phyloP scores from a whole-genome alignment of 1,140 invertebrate genomes.

The Macrobrachium nipponense region DNA sequence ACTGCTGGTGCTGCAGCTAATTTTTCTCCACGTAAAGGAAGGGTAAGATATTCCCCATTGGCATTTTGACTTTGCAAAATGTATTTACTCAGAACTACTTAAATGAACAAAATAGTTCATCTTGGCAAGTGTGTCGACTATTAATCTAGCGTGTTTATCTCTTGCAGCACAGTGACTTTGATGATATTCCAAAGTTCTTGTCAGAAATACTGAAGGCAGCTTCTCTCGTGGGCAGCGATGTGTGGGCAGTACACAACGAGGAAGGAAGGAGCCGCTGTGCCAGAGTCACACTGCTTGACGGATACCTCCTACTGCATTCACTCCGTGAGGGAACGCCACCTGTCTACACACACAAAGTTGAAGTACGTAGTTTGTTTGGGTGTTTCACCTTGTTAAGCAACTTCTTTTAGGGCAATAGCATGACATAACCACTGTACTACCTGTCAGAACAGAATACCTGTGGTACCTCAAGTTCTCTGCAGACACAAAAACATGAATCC shows the following conservation, averaged over 20 bases:
- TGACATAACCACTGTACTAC: not conserved
- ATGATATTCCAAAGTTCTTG: not conserved
- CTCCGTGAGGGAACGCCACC: conserved; percentile 40
- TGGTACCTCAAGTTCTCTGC: not conserved
- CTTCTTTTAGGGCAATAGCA: too few species aligned
- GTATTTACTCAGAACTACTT: too few species aligned
- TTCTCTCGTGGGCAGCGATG: conserved; percentile 35
- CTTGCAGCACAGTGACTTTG: not conserved
- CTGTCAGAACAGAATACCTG: too few species aligned
- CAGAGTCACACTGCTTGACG: not conserved
- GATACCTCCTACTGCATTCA: conserved; percentile 11
- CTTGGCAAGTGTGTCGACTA: not conserved
- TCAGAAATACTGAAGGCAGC: conserved; percentile 26
- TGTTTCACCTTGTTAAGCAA: too few species aligned
- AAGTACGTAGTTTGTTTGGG: conserved; percentile 7
- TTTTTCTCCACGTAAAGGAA: conserved; percentile 22
- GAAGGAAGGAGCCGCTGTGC: conserved; percentile 27
- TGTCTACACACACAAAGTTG: conserved; percentile 27
- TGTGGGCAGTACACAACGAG: conserved; percentile 13
- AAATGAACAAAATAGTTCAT: too few species aligned
- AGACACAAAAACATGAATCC: too few species aligned
- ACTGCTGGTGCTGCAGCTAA: conserved; percentile 21
- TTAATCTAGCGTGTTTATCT: not conserved
- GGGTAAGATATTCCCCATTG: too few species aligned
- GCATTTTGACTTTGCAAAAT: too few species aligned